These are phyloP conservation scores for Anticlea derivata DNA, from an alignment of 2,888 invertebrate genomes.

Conservation along the genomic window DNA sequence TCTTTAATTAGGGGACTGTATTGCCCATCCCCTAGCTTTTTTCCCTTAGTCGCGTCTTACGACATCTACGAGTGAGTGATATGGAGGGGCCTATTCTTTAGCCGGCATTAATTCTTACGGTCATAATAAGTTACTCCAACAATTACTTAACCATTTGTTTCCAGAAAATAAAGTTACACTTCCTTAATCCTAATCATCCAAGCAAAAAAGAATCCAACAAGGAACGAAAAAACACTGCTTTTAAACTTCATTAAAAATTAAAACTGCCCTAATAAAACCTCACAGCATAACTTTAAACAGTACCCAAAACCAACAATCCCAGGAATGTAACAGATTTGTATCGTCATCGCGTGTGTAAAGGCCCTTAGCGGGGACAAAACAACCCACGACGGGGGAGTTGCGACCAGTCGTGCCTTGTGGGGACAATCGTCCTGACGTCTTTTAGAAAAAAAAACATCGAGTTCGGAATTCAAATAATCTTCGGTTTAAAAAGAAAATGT, in stretches of 20 bases:
- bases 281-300: conserved; percentile 7
- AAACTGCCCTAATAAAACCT: conserved; percentile 1
- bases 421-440: conserved; percentile 50
- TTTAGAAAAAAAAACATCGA: background rate
- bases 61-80: too few relatives aligned
- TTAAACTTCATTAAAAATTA: background rate
- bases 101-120: too few relatives aligned
- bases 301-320: conserved; percentile 11
- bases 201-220: too few relatives aligned
- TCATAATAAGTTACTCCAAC: too few relatives aligned
- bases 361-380: conserved; percentile 65
- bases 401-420: conserved; percentile 59
- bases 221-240: too few relatives aligned
- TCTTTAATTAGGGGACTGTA: too few relatives aligned
- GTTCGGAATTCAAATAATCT: conserved; percentile 5
- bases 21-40: too few relatives aligned
- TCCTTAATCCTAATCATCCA: too few relatives aligned
- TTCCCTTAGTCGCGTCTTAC: too few relatives aligned
- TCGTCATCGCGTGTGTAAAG: conserved; percentile 53
- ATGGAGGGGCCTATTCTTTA: too few relatives aligned
- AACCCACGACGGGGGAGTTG: conserved; percentile 44
- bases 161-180: too few relatives aligned
- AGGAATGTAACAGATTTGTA: conserved; percentile 25
- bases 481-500: background rate
- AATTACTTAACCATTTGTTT: too few relatives aligned